Base-by-base conservation (phyloP, 2,888 invertebrate species). In the Melipona bicolor region DNA sequence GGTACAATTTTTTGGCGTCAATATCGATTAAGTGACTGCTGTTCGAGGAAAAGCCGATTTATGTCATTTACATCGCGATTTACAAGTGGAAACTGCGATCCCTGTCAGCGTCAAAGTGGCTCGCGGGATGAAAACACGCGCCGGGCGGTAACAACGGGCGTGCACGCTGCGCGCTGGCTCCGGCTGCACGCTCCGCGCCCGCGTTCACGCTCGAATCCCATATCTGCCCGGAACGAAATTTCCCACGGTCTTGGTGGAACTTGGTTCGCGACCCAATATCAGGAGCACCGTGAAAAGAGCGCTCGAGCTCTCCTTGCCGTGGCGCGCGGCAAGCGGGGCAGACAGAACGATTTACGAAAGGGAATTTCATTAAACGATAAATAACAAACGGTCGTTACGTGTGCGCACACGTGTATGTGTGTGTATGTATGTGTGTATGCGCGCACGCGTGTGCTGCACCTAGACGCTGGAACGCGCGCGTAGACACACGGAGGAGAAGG, bases 311-410 rank as follows among this genome's bases (percentile, higher is more conserved):
- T 56, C 43, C 43, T 43, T 43, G 43, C 9, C 36, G 36, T 36
- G 43, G 32, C 19, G 67, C 36, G 79, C 43, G 49, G 69, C 65
- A 54, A 77, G 77, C 77, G 71, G 72, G 72, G 72, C 64, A 68
- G 83, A 72, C 82, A 52, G 83, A 77, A 79, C 73, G 83, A 79
- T 83, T 83, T 83, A 83, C 84, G 84, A 84, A 84, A 84, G 70
- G 83, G 74, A 83, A 83, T 81, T 84, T 84, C 83, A 83, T 83
- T 79, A 79, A 80, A 83, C 83, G 74, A 83, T 84, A 84, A 83
- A 84, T 84, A 84, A 84, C 84, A 61, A 83, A 84, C 70, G 81
- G 43, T 24, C 62, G 79, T 76, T 75, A 49, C 74, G 43, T 68
- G 50, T 6, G 11, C 21, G n/a, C 17, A 65, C 50, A 43, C 11